Percentiles rank a stretch among this genome's conserved stretches.
Evolutionary conservation across 2,888 invertebrate species (phyloP).

Genomic region (Noctua comes): DNA sequence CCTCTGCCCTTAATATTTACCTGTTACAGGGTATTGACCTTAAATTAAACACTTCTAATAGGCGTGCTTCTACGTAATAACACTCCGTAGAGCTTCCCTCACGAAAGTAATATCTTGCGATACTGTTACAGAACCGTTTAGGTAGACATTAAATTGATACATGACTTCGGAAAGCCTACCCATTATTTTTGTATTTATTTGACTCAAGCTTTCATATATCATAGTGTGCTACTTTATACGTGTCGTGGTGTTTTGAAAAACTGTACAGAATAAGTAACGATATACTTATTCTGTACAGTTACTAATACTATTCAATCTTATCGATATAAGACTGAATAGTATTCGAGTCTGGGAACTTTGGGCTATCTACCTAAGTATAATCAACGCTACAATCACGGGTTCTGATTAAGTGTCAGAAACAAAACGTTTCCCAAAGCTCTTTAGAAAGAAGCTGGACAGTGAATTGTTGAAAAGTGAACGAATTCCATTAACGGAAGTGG

Average conservation of each 20-base stretch:
- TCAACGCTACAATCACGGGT: constrained; percentile 71
- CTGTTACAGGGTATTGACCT: constrained; percentile 68
- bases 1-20: constrained; percentile 66
- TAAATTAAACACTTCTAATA: constrained; percentile 65
- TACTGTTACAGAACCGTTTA: constrained; percentile 49
- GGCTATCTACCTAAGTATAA: constrained; percentile 59
- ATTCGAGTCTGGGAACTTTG: constrained; percentile 10
- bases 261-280: constrained; percentile 3
- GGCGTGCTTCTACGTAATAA: constrained; percentile 24
- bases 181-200: constrained; percentile 61
- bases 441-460: constrained; percentile 77
- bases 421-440: constrained; percentile 74
- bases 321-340: constrained; percentile 32
- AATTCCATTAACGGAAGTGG: constrained; percentile 83
- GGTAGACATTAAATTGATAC: constrained; percentile 57
- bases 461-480: constrained; percentile 82
- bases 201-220: constrained; percentile 44
- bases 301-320: too few species aligned
- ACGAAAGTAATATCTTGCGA: constrained; percentile 34
- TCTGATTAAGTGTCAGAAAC: constrained; percentile 78
- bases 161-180: constrained; percentile 51
- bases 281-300: too few species aligned
- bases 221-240: constrained; percentile 29
- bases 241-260: constrained; percentile 8
- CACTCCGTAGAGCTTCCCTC: constrained; percentile 20